Evolutionary conservation across 2,888 invertebrate genomes (phyloP).

Genomic region (Iselma pallidipennis): DNA sequence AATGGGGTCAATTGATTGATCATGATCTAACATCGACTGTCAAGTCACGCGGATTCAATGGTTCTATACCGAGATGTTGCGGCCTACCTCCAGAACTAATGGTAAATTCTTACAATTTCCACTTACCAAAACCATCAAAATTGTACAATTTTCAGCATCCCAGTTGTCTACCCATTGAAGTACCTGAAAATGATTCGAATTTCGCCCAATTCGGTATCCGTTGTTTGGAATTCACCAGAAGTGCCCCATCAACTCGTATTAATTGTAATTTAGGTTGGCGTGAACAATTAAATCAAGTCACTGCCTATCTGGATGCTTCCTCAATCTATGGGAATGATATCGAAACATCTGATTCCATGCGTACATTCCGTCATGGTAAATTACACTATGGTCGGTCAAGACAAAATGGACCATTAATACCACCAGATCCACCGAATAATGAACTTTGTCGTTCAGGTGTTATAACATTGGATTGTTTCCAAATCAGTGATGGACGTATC

Average conservation of each 20-base stretch:
- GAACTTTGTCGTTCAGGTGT: slow-evolving; percentile 75
- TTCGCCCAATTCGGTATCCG: slow-evolving; percentile 70
- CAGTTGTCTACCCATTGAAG: slow-evolving; percentile 81
- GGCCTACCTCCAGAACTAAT: slow-evolving; percentile 65
- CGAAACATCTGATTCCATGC: slow-evolving; percentile 71
- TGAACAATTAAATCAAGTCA: slow-evolving; percentile 84
- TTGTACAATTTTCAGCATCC: slow-evolving; percentile 67
- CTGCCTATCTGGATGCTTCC: slow-evolving; percentile 81
- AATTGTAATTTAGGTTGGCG: slow-evolving; percentile 82
- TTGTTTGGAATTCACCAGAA: slow-evolving; percentile 82
- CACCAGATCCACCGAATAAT: slow-evolving; percentile 60
- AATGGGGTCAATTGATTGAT: slow-evolving; percentile 91
- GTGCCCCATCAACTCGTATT: slow-evolving; percentile 77
- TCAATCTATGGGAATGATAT: slow-evolving; percentile 80
- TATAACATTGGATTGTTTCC: slow-evolving; percentile 74
- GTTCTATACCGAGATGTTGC: slow-evolving; percentile 79
- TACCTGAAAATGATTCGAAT: slow-evolving; percentile 73
- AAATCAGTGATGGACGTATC: slow-evolving; percentile 76
- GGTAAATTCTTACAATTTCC: slow-evolving; percentile 58
- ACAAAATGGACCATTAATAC: slow-evolving; percentile 61
- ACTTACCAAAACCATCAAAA: background rate
- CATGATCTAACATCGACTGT: slow-evolving; percentile 84
- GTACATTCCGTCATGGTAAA: slow-evolving; percentile 74
- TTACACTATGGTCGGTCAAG: slow-evolving; percentile 54
- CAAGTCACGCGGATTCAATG: slow-evolving; percentile 76